A percentile compares a stretch with the other conserved stretches of the same genome.
Conservation (phyloP, 1,140 invertebrate species). For the Stenopsyche tienmushanensis region DNA sequence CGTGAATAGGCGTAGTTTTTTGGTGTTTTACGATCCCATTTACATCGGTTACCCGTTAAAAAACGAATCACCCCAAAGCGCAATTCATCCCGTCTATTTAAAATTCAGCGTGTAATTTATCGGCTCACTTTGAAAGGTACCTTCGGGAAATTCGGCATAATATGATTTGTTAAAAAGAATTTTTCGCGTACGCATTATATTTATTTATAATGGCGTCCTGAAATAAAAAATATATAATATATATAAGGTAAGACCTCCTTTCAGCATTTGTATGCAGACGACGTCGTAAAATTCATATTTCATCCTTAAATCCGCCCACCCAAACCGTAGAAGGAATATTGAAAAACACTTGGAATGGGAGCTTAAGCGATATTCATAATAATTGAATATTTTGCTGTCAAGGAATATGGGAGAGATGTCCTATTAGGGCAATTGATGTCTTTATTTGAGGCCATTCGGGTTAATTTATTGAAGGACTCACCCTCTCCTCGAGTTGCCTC, state of each 20-base stretch:
- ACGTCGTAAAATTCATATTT: constrained; percentile 36
- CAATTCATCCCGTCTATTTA: constrained; percentile 9
- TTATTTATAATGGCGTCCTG: constrained; percentile 16
- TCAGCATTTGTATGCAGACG: constrained; percentile 38
- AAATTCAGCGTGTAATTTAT: constrained; percentile 8
- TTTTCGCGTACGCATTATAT: constrained; percentile 17
- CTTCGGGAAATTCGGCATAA: background rate
- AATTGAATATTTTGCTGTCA: constrained; percentile 41
- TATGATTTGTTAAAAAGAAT: background rate
- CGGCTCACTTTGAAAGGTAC: background rate
- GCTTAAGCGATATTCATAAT: constrained; percentile 40
- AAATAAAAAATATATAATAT: constrained; percentile 9
- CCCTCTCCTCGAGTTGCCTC: constrained; percentile 13
- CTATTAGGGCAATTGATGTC: constrained; percentile 38
- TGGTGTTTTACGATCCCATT: too few species aligned
- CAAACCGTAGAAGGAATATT: constrained; percentile 36
- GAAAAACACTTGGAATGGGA: constrained; percentile 38
- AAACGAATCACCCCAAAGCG: background rate
- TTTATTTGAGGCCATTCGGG: constrained; percentile 32
- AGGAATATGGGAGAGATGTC: constrained; percentile 29
- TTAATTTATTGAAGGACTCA: constrained; percentile 34
- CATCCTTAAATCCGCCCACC: constrained; percentile 27
- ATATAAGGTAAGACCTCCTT: constrained; percentile 11
- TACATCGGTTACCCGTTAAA: background rate
- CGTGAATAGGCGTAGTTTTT: too few species aligned